Evolutionary conservation across 2,888 invertebrate species (phyloP).

Genomic region (Polyploca ridens): DNA sequence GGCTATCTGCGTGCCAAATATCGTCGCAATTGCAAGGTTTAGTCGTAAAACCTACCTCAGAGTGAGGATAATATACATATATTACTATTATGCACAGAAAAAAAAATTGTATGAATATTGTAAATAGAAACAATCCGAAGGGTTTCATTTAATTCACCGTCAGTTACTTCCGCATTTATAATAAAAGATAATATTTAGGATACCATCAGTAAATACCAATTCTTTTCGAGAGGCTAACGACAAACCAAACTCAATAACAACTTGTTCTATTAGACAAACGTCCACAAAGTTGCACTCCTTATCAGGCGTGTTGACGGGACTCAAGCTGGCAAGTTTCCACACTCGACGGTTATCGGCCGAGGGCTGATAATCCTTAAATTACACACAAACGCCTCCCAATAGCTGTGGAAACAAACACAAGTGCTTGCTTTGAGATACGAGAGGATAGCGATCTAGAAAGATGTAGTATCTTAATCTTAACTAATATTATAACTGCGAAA

Average conservation of each 20-base stretch:
- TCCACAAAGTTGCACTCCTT: background rate
- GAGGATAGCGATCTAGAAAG: background rate
- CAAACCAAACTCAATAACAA: conserved; percentile 12
- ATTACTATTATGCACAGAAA: too few relatives aligned
- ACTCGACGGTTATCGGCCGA: background rate
- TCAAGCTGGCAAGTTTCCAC: conserved; percentile 10
- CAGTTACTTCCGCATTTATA: too few relatives aligned
- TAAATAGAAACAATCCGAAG: too few relatives aligned
- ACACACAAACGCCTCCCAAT: conserved; percentile 8
- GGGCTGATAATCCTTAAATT: conserved; percentile 13
- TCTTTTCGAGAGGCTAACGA: background rate
- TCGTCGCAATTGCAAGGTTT: too few relatives aligned
- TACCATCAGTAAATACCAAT: background rate
- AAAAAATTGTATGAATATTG: too few relatives aligned
- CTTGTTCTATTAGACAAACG: background rate
- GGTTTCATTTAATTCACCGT: too few relatives aligned
- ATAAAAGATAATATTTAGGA: too few relatives aligned
- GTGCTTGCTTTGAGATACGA: background rate
- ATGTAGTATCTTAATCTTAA: background rate
- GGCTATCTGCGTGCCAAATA: too few relatives aligned
- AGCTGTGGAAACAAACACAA: conserved; percentile 1
- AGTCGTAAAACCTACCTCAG: too few relatives aligned
- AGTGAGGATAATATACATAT: too few relatives aligned
- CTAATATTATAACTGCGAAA: too few relatives aligned
- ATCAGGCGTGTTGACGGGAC: conserved; percentile 6